Conservation (phyloP, 2,113 vertebrate genomes). For the Tautogolabrus adspersus region DNA sequence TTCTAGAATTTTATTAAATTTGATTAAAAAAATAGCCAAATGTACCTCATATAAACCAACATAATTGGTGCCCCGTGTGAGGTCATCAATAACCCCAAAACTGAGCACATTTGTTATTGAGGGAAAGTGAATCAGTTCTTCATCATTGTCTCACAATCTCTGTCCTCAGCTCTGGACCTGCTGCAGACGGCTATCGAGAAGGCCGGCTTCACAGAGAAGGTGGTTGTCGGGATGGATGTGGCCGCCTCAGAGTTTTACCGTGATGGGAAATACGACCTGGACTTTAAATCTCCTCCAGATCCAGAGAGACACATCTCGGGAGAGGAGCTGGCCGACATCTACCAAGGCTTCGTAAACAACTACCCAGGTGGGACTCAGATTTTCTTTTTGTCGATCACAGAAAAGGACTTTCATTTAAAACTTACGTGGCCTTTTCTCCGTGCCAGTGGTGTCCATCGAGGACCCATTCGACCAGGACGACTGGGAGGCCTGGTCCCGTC, state of each 20-base stretch:
- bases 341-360: conserved; percentile 94
- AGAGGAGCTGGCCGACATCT: conserved; percentile 93
- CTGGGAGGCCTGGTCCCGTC: conserved; percentile 94
- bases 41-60: too few relatives aligned
- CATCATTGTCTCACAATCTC: too few relatives aligned
- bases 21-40: too few relatives aligned
- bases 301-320: conserved; percentile 89
- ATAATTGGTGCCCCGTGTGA: too few relatives aligned
- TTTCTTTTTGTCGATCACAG: too few relatives aligned
- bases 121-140: neutral
- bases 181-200: conserved; percentile 96
- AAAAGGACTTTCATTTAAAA: neutral
- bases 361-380: conserved; percentile 88
- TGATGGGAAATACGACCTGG: conserved; percentile 94
- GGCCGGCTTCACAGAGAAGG: conserved; percentile 94
- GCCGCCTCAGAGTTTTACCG: conserved; percentile 95
- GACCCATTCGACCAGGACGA: conserved; percentile 98
- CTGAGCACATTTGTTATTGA: too few relatives aligned
- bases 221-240: conserved; percentile 96
- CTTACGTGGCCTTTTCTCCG: neutral
- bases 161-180: conserved; percentile 91
- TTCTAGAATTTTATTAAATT: too few relatives aligned
- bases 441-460: conserved; percentile 94
- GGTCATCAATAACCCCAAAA: too few relatives aligned
- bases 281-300: conserved; percentile 94